A percentile compares a stretch with the other conserved stretches of the same genome.
Evolutionary conservation across 2,888 invertebrate genomes (phyloP).

Genomic region (Leptinotarsa juncta): DNA sequence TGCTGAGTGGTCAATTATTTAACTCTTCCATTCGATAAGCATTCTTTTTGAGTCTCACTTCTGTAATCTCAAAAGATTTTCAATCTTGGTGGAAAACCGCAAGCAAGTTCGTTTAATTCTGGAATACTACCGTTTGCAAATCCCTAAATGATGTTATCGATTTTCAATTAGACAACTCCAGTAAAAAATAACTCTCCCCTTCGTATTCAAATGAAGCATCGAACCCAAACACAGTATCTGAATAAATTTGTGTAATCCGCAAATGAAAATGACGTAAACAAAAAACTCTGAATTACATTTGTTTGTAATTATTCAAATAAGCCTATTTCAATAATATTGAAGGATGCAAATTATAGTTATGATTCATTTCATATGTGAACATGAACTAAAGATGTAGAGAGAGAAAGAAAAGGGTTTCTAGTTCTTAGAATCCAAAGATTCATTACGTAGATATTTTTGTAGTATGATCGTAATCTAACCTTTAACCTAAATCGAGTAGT

Average conservation of each 20-base stretch:
- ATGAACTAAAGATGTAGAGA: no score
- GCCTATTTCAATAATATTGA: not conserved
- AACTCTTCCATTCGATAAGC: no score
- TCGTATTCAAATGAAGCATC: conserved; percentile 8
- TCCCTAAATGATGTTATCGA: conserved; percentile 11
- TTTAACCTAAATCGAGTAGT: no score
- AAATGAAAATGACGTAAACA: not conserved
- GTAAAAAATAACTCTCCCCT: conserved; percentile 6
- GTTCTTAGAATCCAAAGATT: no score
- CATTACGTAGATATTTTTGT: no score
- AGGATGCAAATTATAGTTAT: no score
- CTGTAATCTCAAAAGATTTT: no score
- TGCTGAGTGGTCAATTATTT: no score
- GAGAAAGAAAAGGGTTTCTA: no score
- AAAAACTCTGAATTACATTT: not conserved
- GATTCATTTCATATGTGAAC: no score
- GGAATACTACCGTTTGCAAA: not conserved
- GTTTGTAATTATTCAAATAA: not conserved
- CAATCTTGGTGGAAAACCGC: conserved; percentile 1
- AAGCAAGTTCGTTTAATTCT: not conserved
- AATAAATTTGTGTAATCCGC: conserved; percentile 6
- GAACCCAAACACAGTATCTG: not conserved
- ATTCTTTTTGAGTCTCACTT: no score
- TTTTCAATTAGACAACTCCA: conserved; percentile 6
- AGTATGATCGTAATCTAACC: no score